Base-by-base conservation (phyloP, 2,113 vertebrate genomes). In the Platysternon megacephalum region DNA sequence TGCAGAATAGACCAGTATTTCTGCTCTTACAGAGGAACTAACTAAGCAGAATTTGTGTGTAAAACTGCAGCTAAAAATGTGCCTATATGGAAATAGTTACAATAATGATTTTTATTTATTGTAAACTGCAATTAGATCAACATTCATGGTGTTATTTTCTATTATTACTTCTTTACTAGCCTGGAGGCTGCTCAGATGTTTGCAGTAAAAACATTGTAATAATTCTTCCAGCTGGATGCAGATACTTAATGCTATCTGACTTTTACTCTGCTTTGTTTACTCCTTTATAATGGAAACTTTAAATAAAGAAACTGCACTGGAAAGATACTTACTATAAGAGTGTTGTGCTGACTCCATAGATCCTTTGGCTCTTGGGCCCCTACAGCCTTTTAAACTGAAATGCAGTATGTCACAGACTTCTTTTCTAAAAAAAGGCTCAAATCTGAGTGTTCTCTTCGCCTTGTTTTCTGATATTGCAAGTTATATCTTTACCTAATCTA, bases 211-310 rank as follows among this genome's bases (percentile, higher is more conserved):
- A 24, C 84, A 29, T 29, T 52, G 80, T 4, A 51, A 0, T 80
- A 55, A 39, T 39, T 16, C 48, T 10, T 56, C 85, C 74, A 85
- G 95, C 81, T 68, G 80, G 93, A 52, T 42, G 89, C 84, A 94
- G 92, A 44, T 92, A 83, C 55, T 94, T 3, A 2, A 26, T 5
- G 44, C 55, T 79, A 11, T 51, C 11, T 79, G 88, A 89, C 24
- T 44, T 58, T 76, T 84, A 42, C 90, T 55, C 28, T 2, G 1
- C 53, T 68, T 81, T 91, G 29, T 93, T 92, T 87, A 49, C 58
- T 80, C 85, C 35, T 76, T 94, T 92, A 88, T 3, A 82, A 56
- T 4, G 80, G 72, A 74, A 88, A 82, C 78, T 94, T 96, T 32
- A 90, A 93, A 94, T 90, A 78, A 79, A 44, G 0, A 0, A 46